Evolutionary conservation across 2,113 vertebrate genomes (phyloP).

Genomic region (Pluvialis apricaria): DNA sequence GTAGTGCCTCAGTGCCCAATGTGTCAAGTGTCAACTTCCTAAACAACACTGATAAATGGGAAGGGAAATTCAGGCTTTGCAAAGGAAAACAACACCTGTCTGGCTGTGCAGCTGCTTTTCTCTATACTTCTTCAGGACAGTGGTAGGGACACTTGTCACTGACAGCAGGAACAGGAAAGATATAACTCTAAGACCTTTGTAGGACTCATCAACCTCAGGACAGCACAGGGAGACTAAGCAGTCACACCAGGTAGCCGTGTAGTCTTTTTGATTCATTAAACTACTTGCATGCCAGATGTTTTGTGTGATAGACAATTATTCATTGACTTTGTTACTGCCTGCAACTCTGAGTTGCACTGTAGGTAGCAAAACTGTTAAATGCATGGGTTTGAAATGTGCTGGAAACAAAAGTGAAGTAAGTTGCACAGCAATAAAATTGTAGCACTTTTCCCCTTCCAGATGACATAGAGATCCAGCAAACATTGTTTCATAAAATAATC

Average conservation of each 20-base stretch:
- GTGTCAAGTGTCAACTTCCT: neutral
- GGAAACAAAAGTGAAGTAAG: neutral
- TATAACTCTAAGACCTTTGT: rapidly evolving
- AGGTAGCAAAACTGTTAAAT: neutral
- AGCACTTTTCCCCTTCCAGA: neutral
- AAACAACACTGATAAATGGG: neutral
- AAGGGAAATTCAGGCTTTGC: neutral
- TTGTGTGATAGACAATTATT: neutral
- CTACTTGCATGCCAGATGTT: neutral
- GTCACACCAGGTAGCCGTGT: neutral
- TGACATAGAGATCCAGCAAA: neutral
- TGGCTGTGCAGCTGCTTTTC: neutral
- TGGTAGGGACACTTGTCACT: too few relatives aligned
- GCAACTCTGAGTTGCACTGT: rapidly evolving
- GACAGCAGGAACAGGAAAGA: neutral
- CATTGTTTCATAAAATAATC: neutral
- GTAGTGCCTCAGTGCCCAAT: neutral
- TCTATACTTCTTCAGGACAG: neutral
- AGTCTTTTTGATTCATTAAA: neutral
- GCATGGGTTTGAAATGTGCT: neutral
- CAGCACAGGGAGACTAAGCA: neutral
- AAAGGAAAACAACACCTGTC: neutral
- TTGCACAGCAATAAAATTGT: neutral
- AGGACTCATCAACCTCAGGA: too few relatives aligned
- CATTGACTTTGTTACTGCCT: neutral